phyloP scores from a whole-genome alignment of 2,797 vertebrate species.

The Silurus lanzhouensis region DNA sequence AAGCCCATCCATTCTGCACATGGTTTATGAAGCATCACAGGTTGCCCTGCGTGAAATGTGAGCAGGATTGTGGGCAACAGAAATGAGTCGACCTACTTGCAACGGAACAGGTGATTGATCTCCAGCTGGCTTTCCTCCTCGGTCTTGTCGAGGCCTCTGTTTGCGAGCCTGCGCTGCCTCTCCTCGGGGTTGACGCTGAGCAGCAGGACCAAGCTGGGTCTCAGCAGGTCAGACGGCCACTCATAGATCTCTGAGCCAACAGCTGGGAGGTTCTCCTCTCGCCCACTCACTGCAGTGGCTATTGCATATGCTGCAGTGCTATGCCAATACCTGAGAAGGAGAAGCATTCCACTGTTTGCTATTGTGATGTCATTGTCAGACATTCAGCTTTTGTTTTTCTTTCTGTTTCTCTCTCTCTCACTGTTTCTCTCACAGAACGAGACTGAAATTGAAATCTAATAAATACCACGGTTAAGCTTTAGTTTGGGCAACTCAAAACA shows the following conservation, averaged over 20 bases:
- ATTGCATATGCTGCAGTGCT: constrained; percentile 92
- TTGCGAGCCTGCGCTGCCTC: constrained; percentile 74
- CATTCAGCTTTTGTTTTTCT: background rate
- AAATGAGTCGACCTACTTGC: constrained; percentile 74
- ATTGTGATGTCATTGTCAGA: background rate
- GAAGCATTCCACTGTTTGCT: background rate
- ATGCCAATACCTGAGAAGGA: constrained; percentile 86
- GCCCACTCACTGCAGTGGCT: constrained; percentile 83
- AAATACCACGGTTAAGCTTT: background rate
- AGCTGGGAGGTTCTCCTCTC: constrained; percentile 77
- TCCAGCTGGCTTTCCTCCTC: constrained; percentile 85
- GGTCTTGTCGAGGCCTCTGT: constrained; percentile 80
- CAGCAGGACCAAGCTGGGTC: constrained; percentile 83
- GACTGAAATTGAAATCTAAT: constrained; percentile 3
- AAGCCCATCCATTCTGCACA: constrained; percentile 12
- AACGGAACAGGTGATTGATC: constrained; percentile 79
- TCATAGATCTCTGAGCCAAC: constrained; percentile 78
- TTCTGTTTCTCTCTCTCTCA: background rate
- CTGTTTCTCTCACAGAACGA: background rate
- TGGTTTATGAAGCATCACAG: constrained; percentile 10
- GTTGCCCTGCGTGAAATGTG: constrained; percentile 7
- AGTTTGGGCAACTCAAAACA: background rate
- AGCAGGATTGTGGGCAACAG: constrained; percentile 13
- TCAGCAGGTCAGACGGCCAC: constrained; percentile 88
- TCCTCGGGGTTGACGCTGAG: constrained; percentile 84